Percentiles rank a stretch among this genome's conserved stretches.
These are phyloP conservation scores for Ianthella basta DNA, from an alignment of 37 sponge, comb jelly and placozoan species.

Conservation along the genomic window DNA sequence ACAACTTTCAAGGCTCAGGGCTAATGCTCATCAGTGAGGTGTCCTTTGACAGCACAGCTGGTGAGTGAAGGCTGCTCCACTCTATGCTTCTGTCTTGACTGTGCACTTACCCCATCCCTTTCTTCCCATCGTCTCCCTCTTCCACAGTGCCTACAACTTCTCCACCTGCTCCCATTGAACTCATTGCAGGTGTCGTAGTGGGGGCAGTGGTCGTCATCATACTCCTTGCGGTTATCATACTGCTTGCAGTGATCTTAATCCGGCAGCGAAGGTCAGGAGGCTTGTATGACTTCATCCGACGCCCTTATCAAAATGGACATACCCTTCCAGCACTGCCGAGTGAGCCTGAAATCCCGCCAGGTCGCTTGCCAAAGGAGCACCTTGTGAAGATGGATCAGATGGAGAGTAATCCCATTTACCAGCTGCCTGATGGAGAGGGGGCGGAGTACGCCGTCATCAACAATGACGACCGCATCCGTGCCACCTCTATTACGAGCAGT, in stretches of 20 bases:
- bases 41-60: slow-evolving; percentile 15
- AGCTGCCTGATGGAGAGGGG: neutral
- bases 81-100: no score
- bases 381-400: neutral
- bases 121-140: no score
- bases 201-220: neutral
- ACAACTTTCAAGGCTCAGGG: neutral
- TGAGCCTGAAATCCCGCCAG: neutral
- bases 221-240: neutral
- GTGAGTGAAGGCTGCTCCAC: neutral
- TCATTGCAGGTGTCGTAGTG: neutral
- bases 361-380: neutral
- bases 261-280: neutral
- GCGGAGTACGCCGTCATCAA: neutral
- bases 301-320: neutral
- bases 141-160: no score
- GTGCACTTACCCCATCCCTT: no score
- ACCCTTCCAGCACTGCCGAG: neutral
- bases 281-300: neutral
- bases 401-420: neutral
- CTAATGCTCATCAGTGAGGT: slow-evolving; percentile 12
- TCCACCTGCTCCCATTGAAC: neutral
- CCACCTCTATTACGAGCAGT: neutral
- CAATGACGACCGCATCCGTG: neutral
- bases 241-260: neutral